Base-by-base conservation (phyloP, 2,888 invertebrate genomes). In the Hofmannophila pseudospretella region DNA sequence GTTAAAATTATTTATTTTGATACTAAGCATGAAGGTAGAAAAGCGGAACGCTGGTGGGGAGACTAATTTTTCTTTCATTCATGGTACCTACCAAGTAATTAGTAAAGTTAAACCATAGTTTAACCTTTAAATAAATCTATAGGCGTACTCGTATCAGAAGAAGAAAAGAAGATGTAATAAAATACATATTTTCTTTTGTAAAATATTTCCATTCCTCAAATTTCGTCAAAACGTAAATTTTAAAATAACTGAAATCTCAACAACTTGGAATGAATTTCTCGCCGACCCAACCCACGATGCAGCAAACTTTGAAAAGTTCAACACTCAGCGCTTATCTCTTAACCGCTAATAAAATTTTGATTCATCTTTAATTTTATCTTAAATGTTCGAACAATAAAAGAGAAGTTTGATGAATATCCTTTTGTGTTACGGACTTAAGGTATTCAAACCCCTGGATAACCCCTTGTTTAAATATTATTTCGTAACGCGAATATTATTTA, bases 301-400 rank as follows among this genome's bases (percentile, higher is more conserved):
- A 53, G 60, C 63, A 47, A 73, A 80, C 72, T 76, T 67, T 60
- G 58, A 58, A 67, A 72, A 80, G 74, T 81, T 82, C 74, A 77
- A 73, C 77, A 74, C 72, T 77, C 69, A 71, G 67, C 75, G 75
- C 75, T 82, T 82, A 84, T 85, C 82, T 80, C 67, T 53, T 54
- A 65, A 76, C 68, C 73, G 72, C 74, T 81, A 78, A 77, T 77
- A 79, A 79, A 77, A 80, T 84, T 80, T 80, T 77, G 81, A 82
- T 82, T 81, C 67, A 69, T 72, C 71, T 73, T 72, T 77, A 77
- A 81, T 81, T 77, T 80, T 78, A 81, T 81, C 80, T 79, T 79
- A 72, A 82, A 75, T 74, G 73, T 74, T 71, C 59, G 47, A 71
- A 75, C 72, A 69, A 74, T 79, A 64, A 76, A 77, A 69, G 65